Conservation (phyloP, 2,797 vertebrate species). For the Acropternis orthonyx region DNA sequence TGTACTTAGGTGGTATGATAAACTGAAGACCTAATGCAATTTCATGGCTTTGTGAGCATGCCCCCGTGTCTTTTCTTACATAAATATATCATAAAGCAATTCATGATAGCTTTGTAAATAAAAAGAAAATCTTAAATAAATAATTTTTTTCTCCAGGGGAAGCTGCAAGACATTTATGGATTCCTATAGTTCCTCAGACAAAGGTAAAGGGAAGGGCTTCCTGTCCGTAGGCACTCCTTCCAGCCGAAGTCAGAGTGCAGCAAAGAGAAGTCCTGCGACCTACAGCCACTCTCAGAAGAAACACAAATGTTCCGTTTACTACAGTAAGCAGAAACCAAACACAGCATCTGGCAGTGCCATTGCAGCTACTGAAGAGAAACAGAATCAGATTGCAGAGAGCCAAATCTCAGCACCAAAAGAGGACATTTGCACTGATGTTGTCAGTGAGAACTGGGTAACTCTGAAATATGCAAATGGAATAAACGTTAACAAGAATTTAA, state of each 20-base stretch:
- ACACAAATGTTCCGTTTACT: constrained; percentile 92
- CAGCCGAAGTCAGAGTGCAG: constrained; percentile 83
- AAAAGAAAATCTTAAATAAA: not conserved
- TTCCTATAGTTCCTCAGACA: constrained; percentile 87
- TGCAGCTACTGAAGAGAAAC: constrained; percentile 77
- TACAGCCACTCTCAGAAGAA: constrained; percentile 89
- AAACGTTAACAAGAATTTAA: constrained; percentile 72
- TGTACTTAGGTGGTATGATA: not conserved
- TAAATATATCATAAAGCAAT: not conserved
- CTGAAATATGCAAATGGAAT: constrained; percentile 72
- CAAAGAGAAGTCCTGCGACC: constrained; percentile 83
- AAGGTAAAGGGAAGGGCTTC: constrained; percentile 94
- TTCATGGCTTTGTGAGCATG: not conserved
- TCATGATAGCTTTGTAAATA: not conserved
- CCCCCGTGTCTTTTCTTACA: not conserved
- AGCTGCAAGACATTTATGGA: constrained; percentile 94
- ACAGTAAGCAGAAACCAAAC: constrained; percentile 87
- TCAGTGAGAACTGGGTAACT: constrained; percentile 74
- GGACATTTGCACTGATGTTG: constrained; percentile 62
- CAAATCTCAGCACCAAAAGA: constrained; percentile 65
- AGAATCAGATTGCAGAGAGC: constrained; percentile 68
- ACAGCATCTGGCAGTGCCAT: constrained; percentile 40
- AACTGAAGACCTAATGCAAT: not conserved
- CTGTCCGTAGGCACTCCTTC: constrained; percentile 81
- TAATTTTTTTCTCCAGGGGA: constrained; percentile 79